Conservation (phyloP, 2,888 invertebrate species). For the Meandrusa payeni region DNA sequence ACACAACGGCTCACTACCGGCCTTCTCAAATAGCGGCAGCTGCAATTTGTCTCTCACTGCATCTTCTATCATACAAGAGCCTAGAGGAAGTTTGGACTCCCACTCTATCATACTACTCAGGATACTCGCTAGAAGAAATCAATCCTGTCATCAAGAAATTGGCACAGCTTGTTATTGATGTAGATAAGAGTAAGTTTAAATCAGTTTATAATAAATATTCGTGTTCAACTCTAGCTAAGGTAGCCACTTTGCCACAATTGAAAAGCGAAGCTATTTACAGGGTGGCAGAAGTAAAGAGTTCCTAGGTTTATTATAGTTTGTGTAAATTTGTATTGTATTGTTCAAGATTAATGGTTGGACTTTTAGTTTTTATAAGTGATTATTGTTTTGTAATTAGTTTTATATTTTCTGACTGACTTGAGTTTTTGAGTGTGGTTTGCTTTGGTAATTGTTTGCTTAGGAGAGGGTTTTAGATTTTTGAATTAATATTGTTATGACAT, state of each 20-base stretch:
- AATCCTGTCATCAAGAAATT: constrained; percentile 85
- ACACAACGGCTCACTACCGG: constrained; percentile 86
- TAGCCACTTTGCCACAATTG: constrained; percentile 84
- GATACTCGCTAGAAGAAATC: constrained; percentile 85
- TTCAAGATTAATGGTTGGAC: background rate
- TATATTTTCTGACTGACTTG: constrained; percentile 45
- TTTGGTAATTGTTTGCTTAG: constrained; percentile 59
- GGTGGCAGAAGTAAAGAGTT: constrained; percentile 35
- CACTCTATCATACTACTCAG: constrained; percentile 88
- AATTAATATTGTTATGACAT: constrained; percentile 44
- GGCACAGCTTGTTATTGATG: constrained; percentile 84
- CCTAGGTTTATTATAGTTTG: constrained; percentile 4
- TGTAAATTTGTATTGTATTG: constrained; percentile 1
- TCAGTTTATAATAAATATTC: constrained; percentile 86
- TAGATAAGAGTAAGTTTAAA: constrained; percentile 86
- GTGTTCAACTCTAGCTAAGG: constrained; percentile 79
- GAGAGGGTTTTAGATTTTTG: constrained; percentile 49
- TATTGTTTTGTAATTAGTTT: constrained; percentile 22
- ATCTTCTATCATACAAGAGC: constrained; percentile 75
- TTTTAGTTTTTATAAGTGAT: constrained; percentile 18
- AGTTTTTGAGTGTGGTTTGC: constrained; percentile 50
- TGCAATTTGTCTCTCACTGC: constrained; percentile 86
- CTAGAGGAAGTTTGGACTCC: constrained; percentile 84
- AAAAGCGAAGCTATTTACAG: constrained; percentile 60
- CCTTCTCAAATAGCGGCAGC: constrained; percentile 93